Conservation (phyloP, 1,140 invertebrate species). For the Kradibia gibbosae region DNA sequence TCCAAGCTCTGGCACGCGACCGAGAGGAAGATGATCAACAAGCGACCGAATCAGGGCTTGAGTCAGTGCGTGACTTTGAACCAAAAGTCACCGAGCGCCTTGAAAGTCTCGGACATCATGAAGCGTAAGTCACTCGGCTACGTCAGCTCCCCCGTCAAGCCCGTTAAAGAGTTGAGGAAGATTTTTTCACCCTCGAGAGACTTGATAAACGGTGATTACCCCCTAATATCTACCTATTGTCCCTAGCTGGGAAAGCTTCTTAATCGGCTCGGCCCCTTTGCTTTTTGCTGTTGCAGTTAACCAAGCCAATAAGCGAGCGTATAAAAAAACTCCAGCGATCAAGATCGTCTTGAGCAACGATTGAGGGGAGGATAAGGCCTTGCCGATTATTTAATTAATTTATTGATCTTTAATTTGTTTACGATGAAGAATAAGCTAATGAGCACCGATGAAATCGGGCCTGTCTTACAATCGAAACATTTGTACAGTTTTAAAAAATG, state of each 20-base stretch:
- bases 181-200: slow-evolving; percentile 4
- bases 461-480: neutral
- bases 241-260: neutral
- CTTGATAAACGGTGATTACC: neutral
- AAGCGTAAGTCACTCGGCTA: slow-evolving; percentile 6
- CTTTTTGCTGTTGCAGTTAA: neutral
- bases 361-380: neutral
- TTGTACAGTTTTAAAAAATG: neutral
- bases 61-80: neutral
- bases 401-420: slow-evolving; percentile 7
- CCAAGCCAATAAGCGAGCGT: neutral
- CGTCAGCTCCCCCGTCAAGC: slow-evolving; percentile 12
- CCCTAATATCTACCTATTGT: neutral
- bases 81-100: slow-evolving; percentile 1
- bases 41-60: neutral
- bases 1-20: neutral
- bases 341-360: neutral
- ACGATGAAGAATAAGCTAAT: neutral
- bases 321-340: neutral
- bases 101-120: slow-evolving; percentile 20
- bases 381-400: neutral
- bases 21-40: slow-evolving; percentile 1
- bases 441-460: neutral
- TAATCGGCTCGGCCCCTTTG: neutral
- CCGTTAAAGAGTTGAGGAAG: slow-evolving; percentile 19